phyloP scores from a whole-genome alignment of 2,888 invertebrate species.

The Tetrapedia diversipes region DNA sequence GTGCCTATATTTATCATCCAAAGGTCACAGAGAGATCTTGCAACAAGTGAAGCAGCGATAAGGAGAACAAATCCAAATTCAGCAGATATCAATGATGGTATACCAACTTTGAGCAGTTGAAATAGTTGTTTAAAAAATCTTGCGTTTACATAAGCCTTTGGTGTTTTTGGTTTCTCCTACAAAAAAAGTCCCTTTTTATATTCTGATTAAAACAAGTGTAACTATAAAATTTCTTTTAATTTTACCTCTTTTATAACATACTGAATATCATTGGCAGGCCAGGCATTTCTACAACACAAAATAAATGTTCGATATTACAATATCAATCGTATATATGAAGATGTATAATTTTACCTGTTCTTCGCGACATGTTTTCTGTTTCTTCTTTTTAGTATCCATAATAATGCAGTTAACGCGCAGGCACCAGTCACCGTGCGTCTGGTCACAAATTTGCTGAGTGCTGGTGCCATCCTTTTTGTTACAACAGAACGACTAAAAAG shows the following conservation, averaged over 20 bases:
- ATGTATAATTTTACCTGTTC: slow-evolving; percentile 41
- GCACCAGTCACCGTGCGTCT: slow-evolving; percentile 87
- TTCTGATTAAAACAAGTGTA: slow-evolving; percentile 59
- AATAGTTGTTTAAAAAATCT: slow-evolving; percentile 89
- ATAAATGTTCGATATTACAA: not conserved
- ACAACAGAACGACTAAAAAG: not conserved
- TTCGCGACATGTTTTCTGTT: slow-evolving; percentile 62
- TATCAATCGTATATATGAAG: not conserved
- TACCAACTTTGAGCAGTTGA: slow-evolving; percentile 84
- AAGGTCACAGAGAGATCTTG: slow-evolving; percentile 96
- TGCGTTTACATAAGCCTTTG: slow-evolving; percentile 90
- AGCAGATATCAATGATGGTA: slow-evolving; percentile 91
- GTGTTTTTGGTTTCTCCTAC: slow-evolving; percentile 82
- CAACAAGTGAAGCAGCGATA: slow-evolving; percentile 92
- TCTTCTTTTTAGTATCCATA: slow-evolving; percentile 76
- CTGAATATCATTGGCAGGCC: slow-evolving; percentile 89
- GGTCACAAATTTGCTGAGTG: slow-evolving; percentile 89
- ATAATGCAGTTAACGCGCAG: slow-evolving; percentile 84
- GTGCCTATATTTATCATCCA: slow-evolving; percentile 99
- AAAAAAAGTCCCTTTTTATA: slow-evolving; percentile 36
- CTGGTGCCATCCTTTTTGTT: slow-evolving; percentile 87
- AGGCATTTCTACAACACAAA: slow-evolving; percentile 82
- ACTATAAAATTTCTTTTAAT: not conserved
- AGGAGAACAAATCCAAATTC: slow-evolving; percentile 90
- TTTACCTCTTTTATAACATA: slow-evolving; percentile 89